These are phyloP conservation scores for Monomorium pharaonis DNA, from an alignment of 1,140 invertebrate genomes.

Conservation along the genomic window DNA sequence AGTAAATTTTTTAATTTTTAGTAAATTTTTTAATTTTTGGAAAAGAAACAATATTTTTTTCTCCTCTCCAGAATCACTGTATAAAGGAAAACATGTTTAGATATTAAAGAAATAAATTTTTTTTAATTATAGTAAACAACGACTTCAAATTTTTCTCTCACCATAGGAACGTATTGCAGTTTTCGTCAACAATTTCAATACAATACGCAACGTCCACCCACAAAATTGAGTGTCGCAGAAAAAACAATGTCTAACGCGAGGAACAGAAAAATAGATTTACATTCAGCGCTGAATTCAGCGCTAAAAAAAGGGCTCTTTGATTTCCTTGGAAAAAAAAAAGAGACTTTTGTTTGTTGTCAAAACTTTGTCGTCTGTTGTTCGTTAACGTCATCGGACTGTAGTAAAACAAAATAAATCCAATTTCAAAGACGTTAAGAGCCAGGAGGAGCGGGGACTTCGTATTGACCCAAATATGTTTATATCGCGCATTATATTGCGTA, in stretches of 20 bases:
- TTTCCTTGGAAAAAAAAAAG: not conserved
- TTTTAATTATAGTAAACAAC: not conserved
- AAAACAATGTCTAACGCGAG: not conserved
- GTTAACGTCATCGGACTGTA: not conserved
- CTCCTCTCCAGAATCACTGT: not conserved
- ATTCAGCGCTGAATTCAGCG: slow-evolving; percentile 27
- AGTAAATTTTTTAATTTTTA: too few relatives aligned
- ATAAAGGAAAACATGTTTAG: not conserved
- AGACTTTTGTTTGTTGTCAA: not conserved
- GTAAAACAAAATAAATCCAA: not conserved
- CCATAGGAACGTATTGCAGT: not conserved
- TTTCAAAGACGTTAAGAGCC: slow-evolving; percentile 13
- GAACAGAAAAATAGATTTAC: slow-evolving; percentile 17
- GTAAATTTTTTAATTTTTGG: too few relatives aligned
- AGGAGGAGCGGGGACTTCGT: slow-evolving; percentile 28
- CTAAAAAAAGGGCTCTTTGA: not conserved
- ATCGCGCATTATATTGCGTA: slow-evolving; percentile 35
- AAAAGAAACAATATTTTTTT: too few relatives aligned
- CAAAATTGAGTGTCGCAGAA: not conserved
- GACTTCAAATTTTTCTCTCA: not conserved
- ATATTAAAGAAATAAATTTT: not conserved
- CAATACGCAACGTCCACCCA: not conserved
- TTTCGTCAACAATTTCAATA: not conserved
- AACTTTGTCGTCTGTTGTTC: not conserved
- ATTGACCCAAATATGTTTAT: not conserved